Evolutionary conservation across 2,888 invertebrate genomes (phyloP).

Genomic region (Pandemis corylana): DNA sequence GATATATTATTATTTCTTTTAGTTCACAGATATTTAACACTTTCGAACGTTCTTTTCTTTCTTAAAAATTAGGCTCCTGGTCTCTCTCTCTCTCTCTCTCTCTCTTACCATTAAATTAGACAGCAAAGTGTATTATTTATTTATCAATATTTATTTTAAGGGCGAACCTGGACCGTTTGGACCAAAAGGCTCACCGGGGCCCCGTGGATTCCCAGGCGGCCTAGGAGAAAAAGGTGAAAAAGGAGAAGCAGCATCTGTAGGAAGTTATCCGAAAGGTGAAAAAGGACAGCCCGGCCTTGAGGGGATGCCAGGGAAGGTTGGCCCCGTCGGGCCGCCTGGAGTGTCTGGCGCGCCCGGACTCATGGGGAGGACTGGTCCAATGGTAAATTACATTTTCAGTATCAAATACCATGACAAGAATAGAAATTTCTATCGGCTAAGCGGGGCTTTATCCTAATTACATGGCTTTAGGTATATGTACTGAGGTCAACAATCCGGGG

Average conservation of each 20-base stretch:
- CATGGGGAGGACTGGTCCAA: slow-evolving; percentile 86
- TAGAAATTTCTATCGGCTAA: neutral
- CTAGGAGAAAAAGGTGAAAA: slow-evolving; percentile 90
- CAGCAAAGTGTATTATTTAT: too few relatives aligned
- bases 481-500: too few relatives aligned
- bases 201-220: slow-evolving; percentile 89
- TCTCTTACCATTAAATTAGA: too few relatives aligned
- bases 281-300: slow-evolving; percentile 93
- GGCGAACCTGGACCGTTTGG: slow-evolving; percentile 91
- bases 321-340: slow-evolving; percentile 87
- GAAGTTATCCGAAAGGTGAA: slow-evolving; percentile 90
- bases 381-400: slow-evolving; percentile 67
- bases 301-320: slow-evolving; percentile 88
- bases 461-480: too few relatives aligned
- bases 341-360: slow-evolving; percentile 84
- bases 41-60: too few relatives aligned
- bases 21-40: too few relatives aligned
- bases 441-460: too few relatives aligned
- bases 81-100: neutral
- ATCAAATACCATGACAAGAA: neutral
- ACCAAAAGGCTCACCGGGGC: slow-evolving; percentile 88
- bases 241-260: slow-evolving; percentile 91
- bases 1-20: too few relatives aligned
- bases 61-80: too few relatives aligned
- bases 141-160: slow-evolving; percentile 62